Evolutionary conservation across 2,113 vertebrate genomes (phyloP).

Genomic region (Mus musculus): GRCm39 chr4:92024001-92024500

Average conservation of each 20-base stretch:
- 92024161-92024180: background rate
- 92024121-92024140: background rate
- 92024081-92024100: too few species aligned
- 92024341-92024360: background rate
- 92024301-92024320: background rate
- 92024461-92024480: background rate
- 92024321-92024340: background rate
- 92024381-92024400: background rate
- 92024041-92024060: too few species aligned
- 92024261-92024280: background rate
- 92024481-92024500: background rate
- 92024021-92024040: too few species aligned
- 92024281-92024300: background rate
- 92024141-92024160: background rate
- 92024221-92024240: background rate
- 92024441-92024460: background rate
- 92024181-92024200: background rate
- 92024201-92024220: background rate
- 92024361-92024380: background rate
- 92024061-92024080: too few species aligned
- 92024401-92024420: background rate
- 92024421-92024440: too few species aligned
- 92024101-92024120: background rate
- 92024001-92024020: too few species aligned
- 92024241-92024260: background rate